Conservation (phyloP, 2,888 invertebrate species). For the Polyommatus icarus region DNA sequence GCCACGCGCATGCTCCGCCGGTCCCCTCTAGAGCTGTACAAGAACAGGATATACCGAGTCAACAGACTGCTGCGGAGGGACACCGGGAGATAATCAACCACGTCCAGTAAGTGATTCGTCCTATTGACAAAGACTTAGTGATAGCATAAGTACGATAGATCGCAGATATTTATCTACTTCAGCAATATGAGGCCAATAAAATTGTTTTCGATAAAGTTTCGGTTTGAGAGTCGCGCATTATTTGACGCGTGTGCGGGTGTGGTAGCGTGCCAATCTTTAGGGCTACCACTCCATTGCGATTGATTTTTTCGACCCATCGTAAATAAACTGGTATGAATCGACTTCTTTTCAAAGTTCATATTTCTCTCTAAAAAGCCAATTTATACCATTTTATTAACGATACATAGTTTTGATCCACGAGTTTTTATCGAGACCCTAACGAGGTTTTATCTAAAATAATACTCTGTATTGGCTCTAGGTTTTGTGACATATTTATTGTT, state of each 20-base stretch:
- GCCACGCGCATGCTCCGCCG: slow-evolving; percentile 60
- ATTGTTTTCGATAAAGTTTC: background rate
- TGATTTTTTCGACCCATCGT: too few relatives aligned
- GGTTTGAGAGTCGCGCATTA: background rate
- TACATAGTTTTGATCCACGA: background rate
- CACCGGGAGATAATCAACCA: slow-evolving; percentile 66
- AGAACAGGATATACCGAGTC: slow-evolving; percentile 66
- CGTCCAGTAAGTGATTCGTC: slow-evolving; percentile 30
- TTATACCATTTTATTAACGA: too few relatives aligned
- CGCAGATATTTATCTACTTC: background rate
- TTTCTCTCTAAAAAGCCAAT: too few relatives aligned
- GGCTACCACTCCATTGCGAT: too few relatives aligned
- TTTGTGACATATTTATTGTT: background rate
- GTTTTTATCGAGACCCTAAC: too few relatives aligned
- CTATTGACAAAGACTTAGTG: slow-evolving; percentile 27
- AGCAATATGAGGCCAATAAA: background rate
- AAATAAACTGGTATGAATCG: too few relatives aligned
- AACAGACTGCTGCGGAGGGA: slow-evolving; percentile 67
- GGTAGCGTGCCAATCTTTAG: too few relatives aligned
- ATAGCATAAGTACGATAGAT: slow-evolving; percentile 8
- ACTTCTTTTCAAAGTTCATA: too few relatives aligned
- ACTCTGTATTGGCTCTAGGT: background rate
- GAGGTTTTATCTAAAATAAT: background rate
- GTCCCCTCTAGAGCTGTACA: slow-evolving; percentile 66
- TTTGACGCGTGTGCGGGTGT: background rate